These are phyloP conservation scores for Nicator chloris DNA, from an alignment of 2,113 vertebrate species.

Conservation along the genomic window DNA sequence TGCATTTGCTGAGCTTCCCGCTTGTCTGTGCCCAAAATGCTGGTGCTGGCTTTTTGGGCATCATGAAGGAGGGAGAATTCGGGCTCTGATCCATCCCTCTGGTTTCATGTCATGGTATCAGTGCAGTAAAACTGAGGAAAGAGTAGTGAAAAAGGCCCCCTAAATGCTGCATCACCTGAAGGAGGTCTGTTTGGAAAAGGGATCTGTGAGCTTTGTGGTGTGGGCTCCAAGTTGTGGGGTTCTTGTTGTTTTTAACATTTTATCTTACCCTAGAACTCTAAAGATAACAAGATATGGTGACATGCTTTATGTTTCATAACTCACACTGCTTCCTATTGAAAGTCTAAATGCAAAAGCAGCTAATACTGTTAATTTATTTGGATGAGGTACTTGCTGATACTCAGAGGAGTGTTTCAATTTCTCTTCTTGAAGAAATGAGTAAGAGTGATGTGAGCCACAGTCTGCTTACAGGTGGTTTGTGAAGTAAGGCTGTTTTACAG, in stretches of 20 bases:
- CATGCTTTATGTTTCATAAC: neutral
- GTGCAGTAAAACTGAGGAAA: neutral
- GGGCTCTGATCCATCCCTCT: neutral
- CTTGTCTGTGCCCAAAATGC: neutral
- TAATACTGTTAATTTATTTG: conserved; percentile 22
- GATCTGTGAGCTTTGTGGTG: neutral
- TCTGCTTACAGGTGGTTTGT: conserved; percentile 2
- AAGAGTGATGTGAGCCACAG: neutral
- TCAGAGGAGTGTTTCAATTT: conserved; percentile 5
- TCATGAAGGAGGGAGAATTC: fast-evolving
- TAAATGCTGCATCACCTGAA: neutral
- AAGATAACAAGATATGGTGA: neutral
- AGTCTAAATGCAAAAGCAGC: neutral
- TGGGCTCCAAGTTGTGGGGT: fast-evolving
- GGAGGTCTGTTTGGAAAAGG: neutral
- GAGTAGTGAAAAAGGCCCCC: neutral
- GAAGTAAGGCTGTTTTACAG: neutral
- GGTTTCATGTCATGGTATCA: fast-evolving
- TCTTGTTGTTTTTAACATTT: neutral
- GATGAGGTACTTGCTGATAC: neutral
- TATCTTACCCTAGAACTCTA: neutral
- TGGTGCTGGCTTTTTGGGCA: neutral
- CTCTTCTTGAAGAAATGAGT: neutral
- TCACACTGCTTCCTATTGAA: neutral
- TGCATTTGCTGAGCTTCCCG: neutral